Evolutionary conservation across 2,113 vertebrate species (phyloP).

Genomic region (Prunella fulvescens): DNA sequence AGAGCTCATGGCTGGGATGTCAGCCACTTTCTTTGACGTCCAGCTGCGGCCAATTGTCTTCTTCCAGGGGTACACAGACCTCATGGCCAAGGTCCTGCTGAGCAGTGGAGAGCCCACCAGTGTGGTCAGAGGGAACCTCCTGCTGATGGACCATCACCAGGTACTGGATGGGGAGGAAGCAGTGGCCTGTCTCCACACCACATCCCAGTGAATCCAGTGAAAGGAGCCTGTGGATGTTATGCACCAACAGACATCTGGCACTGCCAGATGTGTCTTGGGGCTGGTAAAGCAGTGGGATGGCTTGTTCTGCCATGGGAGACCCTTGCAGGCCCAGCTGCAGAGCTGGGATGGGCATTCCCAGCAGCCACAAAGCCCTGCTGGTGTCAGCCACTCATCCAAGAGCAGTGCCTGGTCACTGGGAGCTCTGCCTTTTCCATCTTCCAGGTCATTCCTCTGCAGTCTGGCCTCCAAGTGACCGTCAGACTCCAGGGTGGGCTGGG

Average conservation of each 20-base stretch:
- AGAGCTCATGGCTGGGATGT: constrained; percentile 59
- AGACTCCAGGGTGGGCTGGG: constrained; percentile 57
- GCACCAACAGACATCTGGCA: neutral
- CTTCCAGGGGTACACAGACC: constrained; percentile 69
- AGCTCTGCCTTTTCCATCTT: neutral
- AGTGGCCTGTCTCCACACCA: neutral
- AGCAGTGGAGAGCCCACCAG: constrained; percentile 51
- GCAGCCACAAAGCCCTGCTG: rapidly evolving
- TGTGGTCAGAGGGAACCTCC: constrained; percentile 57
- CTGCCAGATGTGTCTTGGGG: neutral
- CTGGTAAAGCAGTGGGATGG: neutral
- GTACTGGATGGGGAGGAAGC: neutral
- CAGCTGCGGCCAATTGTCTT: constrained; percentile 47
- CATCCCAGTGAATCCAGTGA: neutral
- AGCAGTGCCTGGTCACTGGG: rapidly evolving
- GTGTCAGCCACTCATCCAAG: neutral
- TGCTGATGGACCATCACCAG: constrained; percentile 72
- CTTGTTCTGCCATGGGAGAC: neutral
- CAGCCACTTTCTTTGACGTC: constrained; percentile 55
- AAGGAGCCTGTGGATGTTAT: rapidly evolving
- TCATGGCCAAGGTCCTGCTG: constrained; percentile 66
- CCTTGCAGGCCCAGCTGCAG: neutral
- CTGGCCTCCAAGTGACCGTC: constrained; percentile 54
- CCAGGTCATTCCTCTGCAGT: constrained; percentile 68
- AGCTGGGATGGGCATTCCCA: neutral